Base-by-base conservation (phyloP, 2,888 invertebrate genomes). In the Drosophila antonietae region DNA sequence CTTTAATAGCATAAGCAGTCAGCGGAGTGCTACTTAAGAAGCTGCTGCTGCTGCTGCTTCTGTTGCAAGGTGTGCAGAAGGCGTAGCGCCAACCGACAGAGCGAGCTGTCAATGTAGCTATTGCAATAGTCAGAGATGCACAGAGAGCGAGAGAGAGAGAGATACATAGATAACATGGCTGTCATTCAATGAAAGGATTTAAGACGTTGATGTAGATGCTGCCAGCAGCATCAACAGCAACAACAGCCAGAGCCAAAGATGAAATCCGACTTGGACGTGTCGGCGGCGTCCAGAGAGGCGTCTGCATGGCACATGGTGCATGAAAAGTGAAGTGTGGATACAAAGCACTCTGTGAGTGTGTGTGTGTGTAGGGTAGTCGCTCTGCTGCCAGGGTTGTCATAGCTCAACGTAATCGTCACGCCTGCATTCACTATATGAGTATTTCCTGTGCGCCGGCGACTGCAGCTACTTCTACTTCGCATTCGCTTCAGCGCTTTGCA, bases 181-280 rank as follows among this genome's bases (percentile, higher is more conserved):
- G 73, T 55, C 79, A 74, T 79, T 89, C 80, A 84, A 84, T 83
- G 89, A 77, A 89, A 80, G 85, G 89, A 84, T 88, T 84, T 60
- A 71, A 71, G 71, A 80, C 58, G 76, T 49, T 71, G 77, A 80
- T 64, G 76, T 71, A 72, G 80, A 52, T 64, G 71, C 43, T 65
- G 63, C 52, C 56, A 62, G 46, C 15, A 49, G n/a, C 49, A 47
- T 15, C 37, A 15, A 15, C 37, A 43, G 52, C 63, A 28, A 43
- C 44, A 59, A 46, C 46, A 64, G 43, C 31, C 23, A 60, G 43
- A 14, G 39, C 14, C 37, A 53, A 18, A 44, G 43, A n/a, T 20
- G 28, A 37, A 35, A 60, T 49, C 44, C 39, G 39, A 60, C 60
- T 58, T 71, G 46, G 73, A 62, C 58, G 44, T 49, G 41, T 56